Conservation (phyloP, 2,888 invertebrate species). For the Drosophila quinaria region DNA sequence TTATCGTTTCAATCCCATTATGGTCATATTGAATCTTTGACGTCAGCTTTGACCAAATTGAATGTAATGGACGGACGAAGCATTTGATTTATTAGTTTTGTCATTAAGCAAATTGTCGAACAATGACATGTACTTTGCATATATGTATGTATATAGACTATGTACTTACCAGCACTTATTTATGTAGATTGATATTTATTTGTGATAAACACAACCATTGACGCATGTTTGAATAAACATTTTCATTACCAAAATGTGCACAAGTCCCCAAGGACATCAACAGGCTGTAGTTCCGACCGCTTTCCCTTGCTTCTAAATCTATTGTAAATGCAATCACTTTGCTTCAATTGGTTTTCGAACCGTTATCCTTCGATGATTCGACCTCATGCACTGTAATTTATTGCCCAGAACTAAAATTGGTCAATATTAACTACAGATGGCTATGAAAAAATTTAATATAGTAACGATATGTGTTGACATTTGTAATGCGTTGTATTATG, state of each 20-base stretch:
- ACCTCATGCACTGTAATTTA: slow-evolving; percentile 46
- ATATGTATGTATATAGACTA: too few species aligned
- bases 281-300: slow-evolving; percentile 25
- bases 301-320: background rate
- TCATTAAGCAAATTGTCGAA: slow-evolving; percentile 75
- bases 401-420: background rate
- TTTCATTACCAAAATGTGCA: slow-evolving; percentile 77
- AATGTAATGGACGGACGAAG: slow-evolving; percentile 53
- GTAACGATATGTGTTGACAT: background rate
- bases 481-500: background rate
- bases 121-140: slow-evolving; percentile 54
- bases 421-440: background rate
- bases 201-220: slow-evolving; percentile 76
- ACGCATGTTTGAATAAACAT: slow-evolving; percentile 81
- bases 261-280: slow-evolving; percentile 33
- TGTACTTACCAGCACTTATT: slow-evolving; percentile 45
- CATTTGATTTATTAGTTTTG: slow-evolving; percentile 78
- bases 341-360: slow-evolving; percentile 67
- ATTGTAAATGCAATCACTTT: slow-evolving; percentile 57
- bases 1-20: slow-evolving; percentile 8
- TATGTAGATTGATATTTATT: slow-evolving; percentile 75
- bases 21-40: slow-evolving; percentile 8
- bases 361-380: slow-evolving; percentile 27
- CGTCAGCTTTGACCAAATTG: slow-evolving; percentile 52
- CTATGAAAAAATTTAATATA: background rate